phyloP scores from a whole-genome alignment of 2,797 vertebrate species.

The Artibeus lituratus region DNA sequence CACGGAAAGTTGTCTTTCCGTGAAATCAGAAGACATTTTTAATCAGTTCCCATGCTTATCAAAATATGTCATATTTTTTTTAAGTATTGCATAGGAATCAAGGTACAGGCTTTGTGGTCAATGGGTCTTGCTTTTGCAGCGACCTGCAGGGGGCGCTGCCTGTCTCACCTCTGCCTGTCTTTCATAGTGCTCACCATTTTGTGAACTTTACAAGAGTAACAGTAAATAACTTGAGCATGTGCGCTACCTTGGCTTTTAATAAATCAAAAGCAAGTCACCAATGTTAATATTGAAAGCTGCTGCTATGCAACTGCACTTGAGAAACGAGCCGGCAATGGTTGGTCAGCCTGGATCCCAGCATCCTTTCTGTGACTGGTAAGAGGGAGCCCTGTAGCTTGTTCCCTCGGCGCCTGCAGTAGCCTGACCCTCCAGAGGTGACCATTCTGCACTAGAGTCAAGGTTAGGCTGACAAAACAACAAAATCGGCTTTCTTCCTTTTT shows the following conservation, averaged over 20 bases:
- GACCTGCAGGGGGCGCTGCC: not conserved
- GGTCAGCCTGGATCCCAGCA: not conserved
- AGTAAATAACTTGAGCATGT: conserved; percentile 24
- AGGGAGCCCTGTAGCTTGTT: not conserved
- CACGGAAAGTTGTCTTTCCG: too few species aligned
- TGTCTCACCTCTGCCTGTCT: not conserved
- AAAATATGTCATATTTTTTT: not conserved
- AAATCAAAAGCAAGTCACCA: conserved; percentile 32
- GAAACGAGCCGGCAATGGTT: not conserved
- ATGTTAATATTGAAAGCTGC: not conserved
- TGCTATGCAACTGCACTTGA: not conserved
- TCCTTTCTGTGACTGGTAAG: not conserved
- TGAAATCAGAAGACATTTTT: not conserved
- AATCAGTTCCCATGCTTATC: not conserved
- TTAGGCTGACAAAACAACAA: conserved; percentile 60
- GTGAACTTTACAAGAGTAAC: not conserved
- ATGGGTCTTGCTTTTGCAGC: not conserved
- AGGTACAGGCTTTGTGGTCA: not conserved
- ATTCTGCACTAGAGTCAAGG: conserved; percentile 50
- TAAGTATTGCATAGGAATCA: not conserved
- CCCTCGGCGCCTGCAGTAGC: not conserved
- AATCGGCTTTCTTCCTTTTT: conserved; percentile 39
- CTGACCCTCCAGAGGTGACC: conserved; percentile 45
- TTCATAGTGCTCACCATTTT: not conserved
- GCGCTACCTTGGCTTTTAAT: conserved; percentile 27